Evolutionary conservation across 2,888 invertebrate species (phyloP).

Genomic region (Meandrusa payeni): DNA sequence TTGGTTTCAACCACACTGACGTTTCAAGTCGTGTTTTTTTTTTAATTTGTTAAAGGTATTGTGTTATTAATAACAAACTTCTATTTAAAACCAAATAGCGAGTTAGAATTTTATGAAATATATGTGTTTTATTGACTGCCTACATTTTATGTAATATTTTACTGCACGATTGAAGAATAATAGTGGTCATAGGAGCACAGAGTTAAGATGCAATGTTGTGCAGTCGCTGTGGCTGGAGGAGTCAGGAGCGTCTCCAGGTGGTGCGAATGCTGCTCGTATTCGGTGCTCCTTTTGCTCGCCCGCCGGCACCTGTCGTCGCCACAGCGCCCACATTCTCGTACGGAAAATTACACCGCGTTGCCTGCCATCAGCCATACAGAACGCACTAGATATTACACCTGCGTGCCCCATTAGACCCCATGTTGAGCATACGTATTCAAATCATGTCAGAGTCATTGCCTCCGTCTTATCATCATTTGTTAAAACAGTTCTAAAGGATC

Average conservation of each 20-base stretch:
- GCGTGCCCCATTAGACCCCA: conserved; percentile 17
- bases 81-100: too few relatives aligned
- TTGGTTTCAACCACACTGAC: too few relatives aligned
- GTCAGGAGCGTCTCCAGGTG: conserved; percentile 39
- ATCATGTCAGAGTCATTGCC: neutral
- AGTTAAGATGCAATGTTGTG: conserved; percentile 32
- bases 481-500: neutral
- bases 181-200: neutral
- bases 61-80: too few relatives aligned
- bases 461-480: neutral
- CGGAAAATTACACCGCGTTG: conserved; percentile 41
- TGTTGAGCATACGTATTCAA: conserved; percentile 5
- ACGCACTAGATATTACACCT: conserved; percentile 25
- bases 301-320: conserved; percentile 57
- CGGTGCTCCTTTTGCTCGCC: conserved; percentile 49
- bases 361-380: conserved; percentile 24
- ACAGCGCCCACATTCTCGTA: conserved; percentile 64
- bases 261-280: conserved; percentile 38
- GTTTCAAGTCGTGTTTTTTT: too few relatives aligned
- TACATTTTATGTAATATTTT: too few relatives aligned
- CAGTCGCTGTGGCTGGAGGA: conserved; percentile 84
- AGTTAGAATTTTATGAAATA: too few relatives aligned
- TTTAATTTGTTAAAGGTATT: too few relatives aligned
- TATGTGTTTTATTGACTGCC: too few relatives aligned
- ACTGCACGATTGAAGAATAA: neutral